These are phyloP conservation scores for Macropus fuliginosus DNA, from an alignment of 2,797 vertebrate species.

Conservation along the genomic window DNA sequence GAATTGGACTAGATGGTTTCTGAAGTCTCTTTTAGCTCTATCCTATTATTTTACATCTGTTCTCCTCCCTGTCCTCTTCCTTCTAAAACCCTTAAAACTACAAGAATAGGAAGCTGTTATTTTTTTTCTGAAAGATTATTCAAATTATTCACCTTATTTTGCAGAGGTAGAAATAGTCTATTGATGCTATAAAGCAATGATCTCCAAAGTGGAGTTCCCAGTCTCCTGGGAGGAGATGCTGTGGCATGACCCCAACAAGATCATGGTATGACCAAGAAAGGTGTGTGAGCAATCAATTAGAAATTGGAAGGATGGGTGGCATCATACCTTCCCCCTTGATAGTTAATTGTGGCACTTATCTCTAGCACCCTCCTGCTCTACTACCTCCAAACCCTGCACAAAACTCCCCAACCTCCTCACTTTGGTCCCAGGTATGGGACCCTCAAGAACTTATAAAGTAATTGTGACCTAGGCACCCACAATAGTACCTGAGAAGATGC, in stretches of 20 bases:
- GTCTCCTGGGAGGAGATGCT: neutral
- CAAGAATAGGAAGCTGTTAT: neutral
- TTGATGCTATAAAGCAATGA: neutral
- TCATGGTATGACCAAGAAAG: neutral
- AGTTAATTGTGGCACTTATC: neutral
- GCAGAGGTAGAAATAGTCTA: neutral
- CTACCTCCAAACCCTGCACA: neutral
- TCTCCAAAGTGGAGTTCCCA: neutral
- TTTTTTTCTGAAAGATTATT: neutral
- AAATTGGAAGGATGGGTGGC: neutral
- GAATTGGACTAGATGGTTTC: neutral
- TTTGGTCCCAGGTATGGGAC: neutral
- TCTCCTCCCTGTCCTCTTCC: neutral
- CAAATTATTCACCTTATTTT: neutral
- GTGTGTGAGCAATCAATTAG: neutral
- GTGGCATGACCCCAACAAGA: neutral
- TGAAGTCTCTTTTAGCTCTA: neutral
- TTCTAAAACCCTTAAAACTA: neutral
- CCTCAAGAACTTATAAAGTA: neutral
- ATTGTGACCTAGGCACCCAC: neutral
- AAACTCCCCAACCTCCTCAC: neutral
- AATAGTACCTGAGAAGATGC: neutral
- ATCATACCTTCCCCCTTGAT: neutral
- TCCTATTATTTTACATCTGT: neutral
- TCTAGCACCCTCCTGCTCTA: neutral